phyloP scores from a whole-genome alignment of 2,888 invertebrate species.

The Nemoura dubitans region DNA sequence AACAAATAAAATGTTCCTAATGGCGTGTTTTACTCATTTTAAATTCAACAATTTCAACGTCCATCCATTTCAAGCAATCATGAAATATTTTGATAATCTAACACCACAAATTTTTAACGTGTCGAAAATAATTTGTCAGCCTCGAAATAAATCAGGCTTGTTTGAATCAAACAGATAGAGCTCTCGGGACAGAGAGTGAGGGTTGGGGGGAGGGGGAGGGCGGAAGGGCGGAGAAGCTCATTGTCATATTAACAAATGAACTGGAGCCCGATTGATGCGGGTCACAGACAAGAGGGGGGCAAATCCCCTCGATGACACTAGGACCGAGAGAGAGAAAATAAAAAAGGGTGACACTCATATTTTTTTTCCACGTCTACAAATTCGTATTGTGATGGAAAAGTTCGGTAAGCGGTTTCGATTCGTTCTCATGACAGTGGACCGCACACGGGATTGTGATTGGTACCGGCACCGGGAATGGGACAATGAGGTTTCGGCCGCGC shows the following conservation, averaged over 20 bases:
- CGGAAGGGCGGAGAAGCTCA: constrained; percentile 17
- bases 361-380: constrained; percentile 19
- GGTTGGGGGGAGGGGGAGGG: not conserved
- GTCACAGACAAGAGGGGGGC: not conserved
- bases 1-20: not conserved
- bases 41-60: not conserved
- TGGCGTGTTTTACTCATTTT: not conserved
- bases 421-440: not conserved
- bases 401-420: constrained; percentile 18
- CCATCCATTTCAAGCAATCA: not conserved
- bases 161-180: not conserved
- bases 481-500: not conserved
- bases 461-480: not conserved
- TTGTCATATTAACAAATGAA: constrained; percentile 37
- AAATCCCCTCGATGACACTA: not conserved
- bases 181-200: not conserved
- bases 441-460: not conserved
- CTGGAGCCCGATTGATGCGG: constrained; percentile 35
- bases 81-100: not conserved
- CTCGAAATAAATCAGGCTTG: constrained; percentile 20
- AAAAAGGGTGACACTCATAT: constrained; percentile 25
- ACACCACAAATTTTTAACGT: not conserved
- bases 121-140: constrained; percentile 23
- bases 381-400: constrained; percentile 21
- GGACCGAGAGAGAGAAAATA: not conserved